phyloP scores from a whole-genome alignment of 1,140 invertebrate genomes.

The Drosophila carrolli region DNA sequence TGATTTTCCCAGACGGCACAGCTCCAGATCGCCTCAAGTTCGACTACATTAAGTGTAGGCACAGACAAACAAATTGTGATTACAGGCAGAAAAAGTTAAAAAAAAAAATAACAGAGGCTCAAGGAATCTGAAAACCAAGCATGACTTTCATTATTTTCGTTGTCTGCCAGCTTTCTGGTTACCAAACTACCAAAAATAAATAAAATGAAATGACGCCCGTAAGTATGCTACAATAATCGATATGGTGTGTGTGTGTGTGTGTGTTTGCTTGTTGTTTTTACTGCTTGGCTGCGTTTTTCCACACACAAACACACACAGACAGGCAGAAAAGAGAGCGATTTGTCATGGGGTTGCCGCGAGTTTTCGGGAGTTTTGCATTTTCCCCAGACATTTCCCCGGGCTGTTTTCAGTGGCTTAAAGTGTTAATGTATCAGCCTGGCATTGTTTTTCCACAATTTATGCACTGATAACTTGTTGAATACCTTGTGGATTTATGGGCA shows the following conservation, averaged over 20 bases:
- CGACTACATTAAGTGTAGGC: constrained; percentile 45
- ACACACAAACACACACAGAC: constrained; percentile 17
- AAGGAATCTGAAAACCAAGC: constrained; percentile 41
- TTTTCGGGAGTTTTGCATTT: constrained; percentile 52
- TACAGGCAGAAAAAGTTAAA: constrained; percentile 47
- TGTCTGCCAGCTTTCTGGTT: constrained; percentile 14
- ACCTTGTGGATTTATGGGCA: constrained; percentile 31
- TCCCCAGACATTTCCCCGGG: constrained; percentile 31
- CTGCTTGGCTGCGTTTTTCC: constrained; percentile 61
- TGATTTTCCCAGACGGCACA: constrained; percentile 45
- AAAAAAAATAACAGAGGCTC: constrained; percentile 23
- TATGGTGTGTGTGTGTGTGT: constrained; percentile 45
- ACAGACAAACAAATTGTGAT: constrained; percentile 62
- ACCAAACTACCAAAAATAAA: constrained; percentile 42
- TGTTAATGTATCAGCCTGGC: constrained; percentile 61
- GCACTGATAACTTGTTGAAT: constrained; percentile 66
- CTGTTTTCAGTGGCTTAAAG: constrained; percentile 48
- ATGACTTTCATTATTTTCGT: constrained; percentile 62
- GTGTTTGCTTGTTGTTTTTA: constrained; percentile 39
- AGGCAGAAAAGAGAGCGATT: constrained; percentile 45
- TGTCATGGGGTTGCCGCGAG: constrained; percentile 55
- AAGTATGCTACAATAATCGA: constrained; percentile 82
- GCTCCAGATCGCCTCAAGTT: constrained; percentile 39
- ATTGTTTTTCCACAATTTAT: constrained; percentile 49
- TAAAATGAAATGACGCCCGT: constrained; percentile 51